Evolutionary conservation across 2,113 vertebrate species (phyloP), one percentile per base, ranked within the genome.

Genomic region (Chauna torquata): DNA sequence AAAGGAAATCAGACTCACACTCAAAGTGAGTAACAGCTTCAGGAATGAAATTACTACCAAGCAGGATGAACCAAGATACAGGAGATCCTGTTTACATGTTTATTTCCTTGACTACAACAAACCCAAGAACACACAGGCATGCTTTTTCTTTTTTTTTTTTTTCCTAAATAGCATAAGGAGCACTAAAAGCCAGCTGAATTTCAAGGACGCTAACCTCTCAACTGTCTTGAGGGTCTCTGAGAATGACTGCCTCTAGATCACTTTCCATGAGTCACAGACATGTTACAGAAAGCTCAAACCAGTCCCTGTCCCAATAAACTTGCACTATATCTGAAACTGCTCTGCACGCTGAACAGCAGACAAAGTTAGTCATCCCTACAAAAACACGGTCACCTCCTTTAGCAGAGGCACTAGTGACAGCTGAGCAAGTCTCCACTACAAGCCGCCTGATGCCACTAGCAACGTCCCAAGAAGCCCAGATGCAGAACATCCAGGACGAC

Each of bases 71-170:
- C 36, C 61, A 44, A 79, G 52, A 86, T 4, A 86, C 44, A 90
- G 88, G 72, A 92, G 82, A 95, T 95, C 91, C 91, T 85, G 81
- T 95, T 86, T 94, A 52, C 34, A 25, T 72, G 50, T 81, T 91
- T 95, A 89, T 72, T 90, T 96, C 88, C 74, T 91, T 92, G 88
- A 92, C 86, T 80, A 94, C 72, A 30, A 86, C 72, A 90, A 42
- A 42, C 27, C 7, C 52, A 78, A 25, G 40, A 83, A n/a, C 23
- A 59, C 5, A 38, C 12, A 65, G 79, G 14, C 14, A 85, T 71
- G 32, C 4, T 49, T 54, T 30, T 68, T 40, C 70, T 36, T 9
- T 25, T 15, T 32, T 79, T 54, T 42, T 20, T 18, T 66, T 57
- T 61, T 76, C 42, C 57, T 57, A 4, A 64, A 58, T 18, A 66